Conservation (phyloP, 2,797 vertebrate species). For the Morus bassanus region DNA sequence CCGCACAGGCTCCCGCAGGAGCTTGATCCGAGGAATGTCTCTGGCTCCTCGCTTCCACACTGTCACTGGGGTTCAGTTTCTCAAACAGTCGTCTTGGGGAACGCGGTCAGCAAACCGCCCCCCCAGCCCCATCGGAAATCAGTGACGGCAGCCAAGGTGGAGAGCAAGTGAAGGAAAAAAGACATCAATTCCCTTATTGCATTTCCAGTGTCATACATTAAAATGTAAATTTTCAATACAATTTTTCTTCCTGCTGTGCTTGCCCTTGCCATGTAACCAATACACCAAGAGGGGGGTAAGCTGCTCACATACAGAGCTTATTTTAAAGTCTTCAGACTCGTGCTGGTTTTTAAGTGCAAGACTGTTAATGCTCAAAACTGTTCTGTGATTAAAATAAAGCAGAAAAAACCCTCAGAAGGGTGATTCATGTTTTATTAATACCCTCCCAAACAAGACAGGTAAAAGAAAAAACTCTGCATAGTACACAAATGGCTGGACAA, state of each 20-base stretch:
- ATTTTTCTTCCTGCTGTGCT: background rate
- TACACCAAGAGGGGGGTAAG: background rate
- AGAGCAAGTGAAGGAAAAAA: background rate
- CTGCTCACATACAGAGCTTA: too few relatives aligned
- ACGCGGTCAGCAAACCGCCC: rapidly evolving
- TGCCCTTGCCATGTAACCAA: background rate
- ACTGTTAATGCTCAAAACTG: too few relatives aligned
- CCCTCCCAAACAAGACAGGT: too few relatives aligned
- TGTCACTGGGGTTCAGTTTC: background rate
- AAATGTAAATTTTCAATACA: background rate
- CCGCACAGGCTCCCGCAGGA: background rate
- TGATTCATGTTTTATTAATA: too few relatives aligned
- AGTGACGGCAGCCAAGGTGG: rapidly evolving
- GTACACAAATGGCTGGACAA: too few relatives aligned
- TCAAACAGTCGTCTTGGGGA: too few relatives aligned
- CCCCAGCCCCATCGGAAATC: rapidly evolving
- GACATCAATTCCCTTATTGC: background rate
- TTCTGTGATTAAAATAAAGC: too few relatives aligned
- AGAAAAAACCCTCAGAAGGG: too few relatives aligned
- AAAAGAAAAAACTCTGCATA: too few relatives aligned
- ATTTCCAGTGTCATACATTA: background rate
- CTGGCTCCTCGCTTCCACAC: background rate
- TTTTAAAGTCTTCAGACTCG: too few relatives aligned
- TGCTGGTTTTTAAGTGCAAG: too few relatives aligned
- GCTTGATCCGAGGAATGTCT: background rate